Conservation (phyloP, 2,797 vertebrate genomes). For the Gobionotothen gibberifrons region DNA sequence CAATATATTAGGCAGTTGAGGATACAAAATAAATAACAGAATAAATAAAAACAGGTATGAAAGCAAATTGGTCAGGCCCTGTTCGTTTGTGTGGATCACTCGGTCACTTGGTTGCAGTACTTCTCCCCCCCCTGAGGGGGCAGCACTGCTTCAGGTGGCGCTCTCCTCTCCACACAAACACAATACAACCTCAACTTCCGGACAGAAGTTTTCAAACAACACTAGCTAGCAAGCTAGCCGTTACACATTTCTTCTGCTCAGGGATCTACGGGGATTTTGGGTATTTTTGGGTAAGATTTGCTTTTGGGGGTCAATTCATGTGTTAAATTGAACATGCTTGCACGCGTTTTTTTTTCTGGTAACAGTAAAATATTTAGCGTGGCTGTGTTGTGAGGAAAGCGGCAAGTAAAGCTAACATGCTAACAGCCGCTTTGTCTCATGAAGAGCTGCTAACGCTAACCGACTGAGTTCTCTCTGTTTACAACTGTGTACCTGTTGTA, state of each 20-base stretch:
- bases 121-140: slow-evolving; percentile 25
- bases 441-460: slow-evolving; percentile 36
- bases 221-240: slow-evolving; percentile 62
- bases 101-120: slow-evolving; percentile 28
- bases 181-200: slow-evolving; percentile 67
- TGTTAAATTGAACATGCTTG: rapidly evolving
- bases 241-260: slow-evolving; percentile 64
- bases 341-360: not conserved
- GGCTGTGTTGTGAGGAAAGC: slow-evolving; percentile 8
- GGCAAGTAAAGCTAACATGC: slow-evolving; percentile 45
- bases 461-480: not conserved
- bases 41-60: too few species aligned
- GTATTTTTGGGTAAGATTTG: slow-evolving; percentile 51
- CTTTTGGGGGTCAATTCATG: rapidly evolving
- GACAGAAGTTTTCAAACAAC: slow-evolving; percentile 77
- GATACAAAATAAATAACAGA: too few species aligned
- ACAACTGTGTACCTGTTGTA: not conserved
- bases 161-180: slow-evolving; percentile 10
- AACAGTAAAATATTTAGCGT: not conserved
- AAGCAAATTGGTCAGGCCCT: too few species aligned
- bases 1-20: too few species aligned
- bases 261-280: slow-evolving; percentile 65
- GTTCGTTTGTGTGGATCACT: too few species aligned
- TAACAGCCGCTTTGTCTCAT: slow-evolving; percentile 76
- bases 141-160: not conserved